Conservation (phyloP, 2,113 vertebrate genomes). For the Trematomus loennbergii region DNA sequence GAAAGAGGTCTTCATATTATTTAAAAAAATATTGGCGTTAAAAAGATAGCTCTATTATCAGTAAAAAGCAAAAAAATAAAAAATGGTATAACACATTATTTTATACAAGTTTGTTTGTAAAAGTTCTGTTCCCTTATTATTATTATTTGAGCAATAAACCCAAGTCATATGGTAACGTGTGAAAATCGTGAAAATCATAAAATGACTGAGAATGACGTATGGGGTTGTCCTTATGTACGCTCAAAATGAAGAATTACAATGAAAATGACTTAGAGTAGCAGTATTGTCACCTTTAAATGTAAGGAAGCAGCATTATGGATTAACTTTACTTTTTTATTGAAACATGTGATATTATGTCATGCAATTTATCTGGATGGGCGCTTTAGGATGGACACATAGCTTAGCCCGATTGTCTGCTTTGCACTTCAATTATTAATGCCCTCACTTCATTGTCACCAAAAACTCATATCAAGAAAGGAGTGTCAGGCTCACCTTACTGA, state of each 20-base stretch:
- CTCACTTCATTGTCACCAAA: conserved; percentile 82
- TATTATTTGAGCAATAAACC: too few relatives aligned
- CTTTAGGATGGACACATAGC: conserved; percentile 47
- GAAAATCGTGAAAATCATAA: too few relatives aligned
- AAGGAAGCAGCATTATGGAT: not conserved
- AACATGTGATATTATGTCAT: not conserved
- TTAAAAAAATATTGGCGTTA: too few relatives aligned
- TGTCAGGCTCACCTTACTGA: conserved; percentile 85
- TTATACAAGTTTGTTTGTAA: not conserved
- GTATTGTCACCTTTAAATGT: not conserved
- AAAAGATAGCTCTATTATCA: not conserved
- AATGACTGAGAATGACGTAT: too few relatives aligned
- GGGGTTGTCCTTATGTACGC: not conserved
- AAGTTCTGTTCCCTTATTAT: too few relatives aligned
- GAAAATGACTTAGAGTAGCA: not conserved
- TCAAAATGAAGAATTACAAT: not conserved
- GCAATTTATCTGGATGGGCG: not conserved
- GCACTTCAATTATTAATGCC: conserved; percentile 83
- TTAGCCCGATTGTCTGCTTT: conserved; percentile 58
- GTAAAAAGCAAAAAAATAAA: not conserved
- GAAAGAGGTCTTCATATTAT: not conserved
- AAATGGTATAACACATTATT: not conserved
- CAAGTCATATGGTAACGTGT: too few relatives aligned
- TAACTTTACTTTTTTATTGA: not conserved
- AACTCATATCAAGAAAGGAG: conserved; percentile 83